Evolutionary conservation across 2,888 invertebrate genomes (phyloP).

Genomic region (Athalia circularis): DNA sequence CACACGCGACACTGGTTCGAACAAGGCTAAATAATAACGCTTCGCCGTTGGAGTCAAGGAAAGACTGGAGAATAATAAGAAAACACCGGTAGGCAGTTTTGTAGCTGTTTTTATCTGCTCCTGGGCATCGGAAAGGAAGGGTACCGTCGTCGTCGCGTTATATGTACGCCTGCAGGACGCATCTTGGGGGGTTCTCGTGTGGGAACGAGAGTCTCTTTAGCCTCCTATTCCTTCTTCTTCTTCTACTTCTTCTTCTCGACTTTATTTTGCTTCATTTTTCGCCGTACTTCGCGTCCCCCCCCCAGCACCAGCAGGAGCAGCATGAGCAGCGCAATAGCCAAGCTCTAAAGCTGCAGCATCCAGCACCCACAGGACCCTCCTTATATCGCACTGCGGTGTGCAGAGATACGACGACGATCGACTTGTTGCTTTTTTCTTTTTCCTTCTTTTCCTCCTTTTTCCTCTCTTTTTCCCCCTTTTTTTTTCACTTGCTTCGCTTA

Average conservation of each 20-base stretch:
- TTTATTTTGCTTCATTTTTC: slow-evolving; percentile 19
- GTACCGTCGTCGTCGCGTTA: slow-evolving; percentile 35
- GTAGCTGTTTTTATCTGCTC: slow-evolving; percentile 74
- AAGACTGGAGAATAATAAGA: slow-evolving; percentile 62
- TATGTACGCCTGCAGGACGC: slow-evolving; percentile 67
- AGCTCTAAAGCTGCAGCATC: no score
- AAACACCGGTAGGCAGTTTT: slow-evolving; percentile 72
- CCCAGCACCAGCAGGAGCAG: not conserved
- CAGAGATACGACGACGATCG: slow-evolving; percentile 41
- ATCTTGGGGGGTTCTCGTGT: slow-evolving; percentile 73
- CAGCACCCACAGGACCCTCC: slow-evolving; percentile 48
- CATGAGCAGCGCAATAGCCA: slow-evolving; percentile 48
- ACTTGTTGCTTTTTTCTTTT: slow-evolving; percentile 55
- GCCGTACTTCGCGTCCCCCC: slow-evolving; percentile 20
- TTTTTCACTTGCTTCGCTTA: not conserved
- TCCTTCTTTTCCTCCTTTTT: no score
- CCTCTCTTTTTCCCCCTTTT: no score
- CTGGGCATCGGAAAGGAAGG: slow-evolving; percentile 72
- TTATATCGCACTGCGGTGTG: slow-evolving; percentile 54
- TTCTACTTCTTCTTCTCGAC: slow-evolving; percentile 38
- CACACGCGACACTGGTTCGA: not conserved
- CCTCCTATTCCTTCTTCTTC: slow-evolving; percentile 44
- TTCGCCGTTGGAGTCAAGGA: no score
- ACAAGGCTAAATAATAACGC: slow-evolving; percentile 48
- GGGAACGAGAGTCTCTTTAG: slow-evolving; percentile 74